A percentile compares a stretch with the other conserved stretches of the same genome.
Evolutionary conservation across 1,140 invertebrate species (phyloP).

Genomic region (Fopius arisanus): DNA sequence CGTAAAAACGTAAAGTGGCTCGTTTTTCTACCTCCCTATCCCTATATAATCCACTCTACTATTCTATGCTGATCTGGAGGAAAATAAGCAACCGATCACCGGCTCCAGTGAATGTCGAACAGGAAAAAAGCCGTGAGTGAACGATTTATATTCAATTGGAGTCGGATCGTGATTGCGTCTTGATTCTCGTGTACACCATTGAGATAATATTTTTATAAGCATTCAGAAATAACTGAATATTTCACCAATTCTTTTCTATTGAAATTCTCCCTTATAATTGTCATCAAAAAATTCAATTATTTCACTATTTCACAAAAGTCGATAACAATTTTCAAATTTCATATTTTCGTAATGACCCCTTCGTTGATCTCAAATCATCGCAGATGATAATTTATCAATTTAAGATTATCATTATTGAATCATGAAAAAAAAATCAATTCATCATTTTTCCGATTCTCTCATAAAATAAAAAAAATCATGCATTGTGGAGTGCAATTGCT

Average conservation of each 20-base stretch:
- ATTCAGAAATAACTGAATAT: neutral
- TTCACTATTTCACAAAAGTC: no score
- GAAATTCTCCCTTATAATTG: no score
- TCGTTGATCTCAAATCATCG: no score
- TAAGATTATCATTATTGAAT: no score
- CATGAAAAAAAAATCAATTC: no score
- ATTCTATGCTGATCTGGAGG: neutral
- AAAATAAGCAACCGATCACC: conserved; percentile 23
- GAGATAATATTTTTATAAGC: neutral
- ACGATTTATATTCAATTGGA: conserved; percentile 27
- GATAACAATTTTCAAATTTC: no score
- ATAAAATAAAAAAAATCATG: no score
- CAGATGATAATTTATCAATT: no score
- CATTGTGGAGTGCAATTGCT: no score
- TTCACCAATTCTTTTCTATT: neutral
- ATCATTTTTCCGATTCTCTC: no score
- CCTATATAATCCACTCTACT: neutral
- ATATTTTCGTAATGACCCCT: no score
- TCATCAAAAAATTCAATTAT: no score
- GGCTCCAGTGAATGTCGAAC: neutral
- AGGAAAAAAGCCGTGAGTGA: conserved; percentile 3
- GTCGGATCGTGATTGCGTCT: neutral
- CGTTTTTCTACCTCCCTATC: neutral
- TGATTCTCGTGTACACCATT: neutral
- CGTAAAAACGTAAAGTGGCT: conserved; percentile 1